Evolutionary conservation across 2,888 invertebrate genomes (phyloP).

Genomic region (Mongoloraphidia duomilia): DNA sequence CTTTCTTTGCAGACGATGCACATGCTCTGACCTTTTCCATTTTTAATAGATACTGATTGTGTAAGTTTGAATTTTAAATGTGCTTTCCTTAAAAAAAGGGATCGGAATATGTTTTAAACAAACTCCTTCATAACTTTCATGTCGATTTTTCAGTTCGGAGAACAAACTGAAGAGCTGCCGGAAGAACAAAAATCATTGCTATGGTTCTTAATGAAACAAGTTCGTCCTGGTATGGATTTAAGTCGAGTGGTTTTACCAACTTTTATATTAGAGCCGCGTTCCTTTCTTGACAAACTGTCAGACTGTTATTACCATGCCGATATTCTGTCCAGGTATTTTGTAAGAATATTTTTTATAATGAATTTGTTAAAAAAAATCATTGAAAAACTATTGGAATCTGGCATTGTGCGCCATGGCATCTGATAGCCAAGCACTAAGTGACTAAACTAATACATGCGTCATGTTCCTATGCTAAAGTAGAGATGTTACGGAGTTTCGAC

Average conservation of each 20-base stretch:
- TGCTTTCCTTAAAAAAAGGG: not conserved
- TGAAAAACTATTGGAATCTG: too few relatives aligned
- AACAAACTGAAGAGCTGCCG: conserved; percentile 80
- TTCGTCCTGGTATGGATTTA: conserved; percentile 90
- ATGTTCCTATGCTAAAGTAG: too few relatives aligned
- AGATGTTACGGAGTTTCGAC: too few relatives aligned
- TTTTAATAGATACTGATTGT: not conserved
- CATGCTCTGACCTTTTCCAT: conserved; percentile 14
- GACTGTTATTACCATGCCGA: conserved; percentile 93
- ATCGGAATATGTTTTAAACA: too few relatives aligned
- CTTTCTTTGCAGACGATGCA: too few relatives aligned
- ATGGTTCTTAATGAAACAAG: conserved; percentile 90
- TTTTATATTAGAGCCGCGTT: conserved; percentile 85
- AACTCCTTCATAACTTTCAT: conserved; percentile 6
- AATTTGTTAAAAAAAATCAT: too few relatives aligned
- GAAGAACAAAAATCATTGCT: conserved; percentile 91
- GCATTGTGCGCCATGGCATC: too few relatives aligned
- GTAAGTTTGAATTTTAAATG: not conserved
- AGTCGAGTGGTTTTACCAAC: conserved; percentile 87
- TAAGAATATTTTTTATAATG: not conserved
- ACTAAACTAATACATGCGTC: too few relatives aligned
- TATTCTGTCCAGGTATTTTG: conserved; percentile 60
- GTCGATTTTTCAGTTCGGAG: conserved; percentile 44
- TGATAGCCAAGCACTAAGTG: too few relatives aligned
- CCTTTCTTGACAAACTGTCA: conserved; percentile 83